These are phyloP conservation scores for Falco rusticolus DNA, from an alignment of 2,797 vertebrate genomes.

Conservation along the genomic window DNA sequence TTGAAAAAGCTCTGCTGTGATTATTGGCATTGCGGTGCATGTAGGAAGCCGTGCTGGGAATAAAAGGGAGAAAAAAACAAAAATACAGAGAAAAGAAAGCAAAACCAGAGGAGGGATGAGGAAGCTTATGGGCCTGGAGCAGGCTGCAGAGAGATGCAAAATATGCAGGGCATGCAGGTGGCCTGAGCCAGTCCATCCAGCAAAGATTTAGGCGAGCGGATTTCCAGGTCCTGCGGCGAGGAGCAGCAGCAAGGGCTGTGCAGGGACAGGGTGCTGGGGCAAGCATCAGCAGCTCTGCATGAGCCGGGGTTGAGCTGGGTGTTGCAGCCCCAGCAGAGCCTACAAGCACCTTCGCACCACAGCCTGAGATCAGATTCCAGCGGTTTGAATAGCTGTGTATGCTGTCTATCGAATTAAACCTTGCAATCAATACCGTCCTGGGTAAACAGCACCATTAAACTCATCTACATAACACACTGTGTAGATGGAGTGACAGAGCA, in stretches of 20 bases:
- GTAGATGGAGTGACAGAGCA: not conserved
- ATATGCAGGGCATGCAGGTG: accelerated
- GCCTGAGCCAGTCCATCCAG: not conserved
- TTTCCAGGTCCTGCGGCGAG: not conserved
- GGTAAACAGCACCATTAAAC: not conserved
- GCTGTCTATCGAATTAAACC: not conserved
- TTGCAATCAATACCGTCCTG: accelerated
- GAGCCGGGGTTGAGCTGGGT: too few species aligned
- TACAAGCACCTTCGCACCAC: not conserved
- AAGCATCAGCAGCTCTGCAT: accelerated
- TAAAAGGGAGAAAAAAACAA: not conserved
- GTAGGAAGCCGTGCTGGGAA: not conserved
- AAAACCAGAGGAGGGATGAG: not conserved
- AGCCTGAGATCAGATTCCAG: not conserved
- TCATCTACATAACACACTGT: not conserved
- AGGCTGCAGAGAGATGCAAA: not conserved
- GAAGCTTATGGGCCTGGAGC: not conserved
- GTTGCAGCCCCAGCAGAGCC: not conserved
- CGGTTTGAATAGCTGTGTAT: accelerated
- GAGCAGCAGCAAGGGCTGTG: not conserved
- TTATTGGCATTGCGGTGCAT: not conserved
- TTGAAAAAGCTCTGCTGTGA: not conserved
- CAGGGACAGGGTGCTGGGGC: accelerated
- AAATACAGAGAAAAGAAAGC: not conserved
- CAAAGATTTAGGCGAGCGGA: accelerated